Base-by-base conservation (phyloP, 1,140 invertebrate genomes). In the Subanguina moxae region DNA sequence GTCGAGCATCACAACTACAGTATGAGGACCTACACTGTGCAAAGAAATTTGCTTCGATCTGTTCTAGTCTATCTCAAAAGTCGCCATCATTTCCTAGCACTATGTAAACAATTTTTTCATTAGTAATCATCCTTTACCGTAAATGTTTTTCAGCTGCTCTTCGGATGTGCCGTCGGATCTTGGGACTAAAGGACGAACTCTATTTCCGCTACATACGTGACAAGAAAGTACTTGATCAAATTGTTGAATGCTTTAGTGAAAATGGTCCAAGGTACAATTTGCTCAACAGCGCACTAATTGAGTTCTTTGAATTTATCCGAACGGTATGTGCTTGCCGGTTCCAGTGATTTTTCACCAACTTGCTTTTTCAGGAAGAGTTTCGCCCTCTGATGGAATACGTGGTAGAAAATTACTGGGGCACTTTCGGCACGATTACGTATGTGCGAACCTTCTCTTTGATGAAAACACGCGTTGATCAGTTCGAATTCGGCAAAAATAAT, bases 191-290 rank as follows among this genome's bases (percentile, higher is more conserved):
- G 85, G 95, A 98, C 83, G 95, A 98, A 80, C 93, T 95, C 84
- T 98, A 99, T 85, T 94, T 97, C 85, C 87, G 90, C 74, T 90
- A 98, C 84, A 97, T 98, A 76, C 90, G 93, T 59, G 94, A 94
- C 83, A 91, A 92, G 46, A 92, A 94, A 84, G 85, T 97, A 25
- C 93, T 98, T 85, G 89, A 90, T 69, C 93, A 93, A 56, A 91
- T 99, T 68, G 90, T 98, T 71, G 92, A 97, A 84, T 91, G 93
- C 67, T 96, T 99, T 83, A 88, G 92, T 80, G 88, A 89, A 76
- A 99, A 98, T 85, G 94, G 95, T 83, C 91, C 92, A 72, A 89
- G 92, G 82, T 99, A 99, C 84, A 99, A 99, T 86, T 88, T 99
- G 62, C 85, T 99, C 64, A 96, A 99, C 84, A 99, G 95, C 17